These are phyloP conservation scores for Cephalopterus ornatus DNA, from an alignment of 2,113 vertebrate genomes.

Conservation along the genomic window DNA sequence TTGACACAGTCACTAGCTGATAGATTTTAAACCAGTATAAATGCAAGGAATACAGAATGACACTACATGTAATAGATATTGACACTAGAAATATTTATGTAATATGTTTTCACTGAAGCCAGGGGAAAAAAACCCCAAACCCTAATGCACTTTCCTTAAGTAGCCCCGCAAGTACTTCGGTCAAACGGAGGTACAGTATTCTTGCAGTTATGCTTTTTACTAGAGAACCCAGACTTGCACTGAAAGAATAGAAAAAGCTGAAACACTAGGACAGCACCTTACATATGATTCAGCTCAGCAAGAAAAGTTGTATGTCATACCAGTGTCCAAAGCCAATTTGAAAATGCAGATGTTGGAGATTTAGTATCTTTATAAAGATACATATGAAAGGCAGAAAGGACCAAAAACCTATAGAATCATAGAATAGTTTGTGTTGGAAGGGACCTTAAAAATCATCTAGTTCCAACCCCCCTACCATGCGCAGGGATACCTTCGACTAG, in stretches of 20 bases:
- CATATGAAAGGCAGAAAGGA: not conserved
- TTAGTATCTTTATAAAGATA: not conserved
- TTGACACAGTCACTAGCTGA: not conserved
- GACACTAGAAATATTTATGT: not conserved
- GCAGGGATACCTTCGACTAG: not conserved
- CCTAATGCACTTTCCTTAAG: not conserved
- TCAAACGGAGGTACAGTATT: not conserved
- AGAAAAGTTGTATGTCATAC: not conserved
- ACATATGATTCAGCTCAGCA: not conserved
- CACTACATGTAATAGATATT: not conserved
- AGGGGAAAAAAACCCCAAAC: not conserved
- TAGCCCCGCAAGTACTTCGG: not conserved
- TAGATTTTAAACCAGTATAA: not conserved
- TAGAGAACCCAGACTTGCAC: not conserved
- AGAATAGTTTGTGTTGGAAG: not conserved
- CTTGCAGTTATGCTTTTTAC: not conserved
- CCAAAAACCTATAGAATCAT: not conserved
- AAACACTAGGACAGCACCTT: not conserved
- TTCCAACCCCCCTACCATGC: not conserved
- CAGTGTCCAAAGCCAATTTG: fast-evolving
- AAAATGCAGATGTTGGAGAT: not conserved
- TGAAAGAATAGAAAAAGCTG: not conserved
- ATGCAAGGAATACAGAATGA: not conserved
- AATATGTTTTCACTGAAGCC: not conserved
- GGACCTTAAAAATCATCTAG: not conserved